Conservation (phyloP, 1,140 invertebrate genomes). For the Frieseomelitta varia region DNA sequence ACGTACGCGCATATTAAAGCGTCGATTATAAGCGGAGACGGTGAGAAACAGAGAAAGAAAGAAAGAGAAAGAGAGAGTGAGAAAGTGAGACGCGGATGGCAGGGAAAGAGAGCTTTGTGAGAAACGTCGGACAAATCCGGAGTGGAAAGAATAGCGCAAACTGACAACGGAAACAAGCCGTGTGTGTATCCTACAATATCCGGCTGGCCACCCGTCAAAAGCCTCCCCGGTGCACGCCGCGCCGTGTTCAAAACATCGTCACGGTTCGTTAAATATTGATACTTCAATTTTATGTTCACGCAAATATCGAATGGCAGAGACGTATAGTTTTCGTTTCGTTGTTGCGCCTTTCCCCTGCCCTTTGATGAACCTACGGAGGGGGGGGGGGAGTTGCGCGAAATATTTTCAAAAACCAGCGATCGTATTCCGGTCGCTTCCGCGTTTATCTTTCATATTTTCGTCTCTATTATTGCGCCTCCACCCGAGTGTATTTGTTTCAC, state of each 20-base stretch:
- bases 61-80: too few species aligned
- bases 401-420: not conserved
- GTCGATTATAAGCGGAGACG: conserved; percentile 23
- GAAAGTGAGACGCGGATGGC: not conserved
- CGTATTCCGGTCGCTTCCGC: not conserved
- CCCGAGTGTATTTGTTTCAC: not conserved
- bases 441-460: not conserved
- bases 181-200: conserved; percentile 48
- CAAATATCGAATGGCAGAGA: not conserved
- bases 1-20: conserved; percentile 15
- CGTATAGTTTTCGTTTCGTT: not conserved
- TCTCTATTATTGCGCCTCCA: not conserved
- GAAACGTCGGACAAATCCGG: conserved; percentile 8
- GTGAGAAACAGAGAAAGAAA: not conserved
- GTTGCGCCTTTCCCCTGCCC: too few species aligned
- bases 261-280: conserved; percentile 59
- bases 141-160: conserved; percentile 26
- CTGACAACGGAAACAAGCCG: conserved; percentile 51
- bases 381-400: not conserved
- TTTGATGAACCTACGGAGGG: too few species aligned
- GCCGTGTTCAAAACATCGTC: conserved; percentile 20
- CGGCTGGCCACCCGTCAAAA: conserved; percentile 40
- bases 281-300: conserved; percentile 44
- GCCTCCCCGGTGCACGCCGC: not conserved
- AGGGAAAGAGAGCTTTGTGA: not conserved